Conservation (phyloP, 2,113 vertebrate genomes). For the Coturnix japonica region DNA sequence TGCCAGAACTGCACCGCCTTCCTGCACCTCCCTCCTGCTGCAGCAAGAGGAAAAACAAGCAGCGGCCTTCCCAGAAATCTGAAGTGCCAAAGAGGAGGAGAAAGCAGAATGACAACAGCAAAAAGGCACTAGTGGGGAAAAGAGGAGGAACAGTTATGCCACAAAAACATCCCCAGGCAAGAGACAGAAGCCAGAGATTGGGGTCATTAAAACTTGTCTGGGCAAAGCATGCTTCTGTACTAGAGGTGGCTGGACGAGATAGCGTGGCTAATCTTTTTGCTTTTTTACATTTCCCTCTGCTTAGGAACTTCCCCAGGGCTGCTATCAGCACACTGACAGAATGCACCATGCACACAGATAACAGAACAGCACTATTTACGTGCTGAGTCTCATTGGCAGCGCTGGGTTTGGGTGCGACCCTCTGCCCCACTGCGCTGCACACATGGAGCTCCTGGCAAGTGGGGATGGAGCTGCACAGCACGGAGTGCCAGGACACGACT, state of each 20-base stretch:
- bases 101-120: conserved; percentile 40
- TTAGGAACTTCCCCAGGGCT: not conserved
- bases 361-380: not conserved
- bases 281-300: conserved; percentile 1
- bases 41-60: conserved; percentile 4
- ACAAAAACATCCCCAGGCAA: conserved; percentile 56
- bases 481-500: not conserved
- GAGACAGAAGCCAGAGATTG: conserved; percentile 29
- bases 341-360: not conserved
- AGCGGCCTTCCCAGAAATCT: not conserved
- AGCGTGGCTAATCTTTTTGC: not conserved
- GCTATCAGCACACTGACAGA: not conserved
- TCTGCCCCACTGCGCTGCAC: not conserved
- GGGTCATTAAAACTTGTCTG: conserved; percentile 60
- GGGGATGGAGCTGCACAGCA: not conserved
- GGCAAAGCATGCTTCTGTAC: conserved; percentile 35
- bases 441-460: rapidly evolving
- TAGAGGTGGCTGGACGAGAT: not conserved
- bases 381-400: not conserved
- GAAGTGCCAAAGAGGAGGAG: not conserved
- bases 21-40: not conserved
- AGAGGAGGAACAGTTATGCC: conserved; percentile 27
- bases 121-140: conserved; percentile 39
- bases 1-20: not conserved
- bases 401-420: not conserved